Evolutionary conservation across 2,888 invertebrate genomes (phyloP), one percentile per base, ranked within the genome.

Genomic region (Agrotis clavis): DNA sequence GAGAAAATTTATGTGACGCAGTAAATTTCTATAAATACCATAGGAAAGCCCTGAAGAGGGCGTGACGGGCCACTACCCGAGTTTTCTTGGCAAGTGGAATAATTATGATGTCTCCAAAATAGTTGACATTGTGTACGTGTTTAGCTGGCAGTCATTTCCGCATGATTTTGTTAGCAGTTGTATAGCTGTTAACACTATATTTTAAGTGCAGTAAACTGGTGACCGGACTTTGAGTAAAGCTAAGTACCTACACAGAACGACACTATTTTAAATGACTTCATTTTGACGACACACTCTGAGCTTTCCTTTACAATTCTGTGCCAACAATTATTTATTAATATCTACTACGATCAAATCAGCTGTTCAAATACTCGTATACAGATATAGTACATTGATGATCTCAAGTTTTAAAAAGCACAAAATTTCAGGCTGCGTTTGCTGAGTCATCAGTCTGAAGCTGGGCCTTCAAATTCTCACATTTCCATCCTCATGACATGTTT

Each of bases 81-180:
- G 81, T 82, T 86, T 84, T 90, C 90, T 91, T 91, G 91, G 90
- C 91, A 89, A 77, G 86, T 87, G 85, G 89, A 90, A 91, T 88
- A n/a, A n/a, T n/a, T n/a, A 88, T 79, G 70, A 80, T 90, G 88
- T 92, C 89, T 90, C 89, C 81, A 83, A 93, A 94, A 93, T 93
- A 93, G 91, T 89, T 93, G 93, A 93, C 94, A 93, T 93, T 94
- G 94, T 90, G 85, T 81, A 87, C 89, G 90, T 89, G 87, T 90
- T 91, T 92, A 91, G 92, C 91, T 87, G 79, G 87, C 82, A 79
- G 81, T 84, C 79, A 90, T 90, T 94, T 94, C 94, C 94, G 92
- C 89, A 86, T 91, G 85, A 88, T 87, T 81, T 45, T 72, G 56
- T 78, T 73, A 68, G 73, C 50, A 61, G 61, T 77, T 45, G 18